Evolutionary conservation across 1,140 invertebrate genomes (phyloP).

Genomic region (Bombus ignitus): DNA sequence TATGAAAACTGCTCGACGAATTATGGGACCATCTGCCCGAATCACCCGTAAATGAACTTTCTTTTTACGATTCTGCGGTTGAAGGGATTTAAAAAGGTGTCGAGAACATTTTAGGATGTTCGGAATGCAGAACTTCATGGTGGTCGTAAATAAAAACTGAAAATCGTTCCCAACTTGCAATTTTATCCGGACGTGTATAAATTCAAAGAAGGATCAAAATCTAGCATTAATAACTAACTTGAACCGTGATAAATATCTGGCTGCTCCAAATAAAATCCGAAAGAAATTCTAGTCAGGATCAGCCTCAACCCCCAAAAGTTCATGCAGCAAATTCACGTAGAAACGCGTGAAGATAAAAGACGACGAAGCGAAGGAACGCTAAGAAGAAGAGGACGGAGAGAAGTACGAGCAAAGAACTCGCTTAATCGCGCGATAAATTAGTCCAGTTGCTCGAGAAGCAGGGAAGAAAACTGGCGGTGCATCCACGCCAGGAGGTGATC

Average conservation of each 20-base stretch:
- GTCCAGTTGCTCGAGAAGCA: not conserved
- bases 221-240: not conserved
- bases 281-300: not conserved
- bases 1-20: slow-evolving; percentile 24
- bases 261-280: not conserved
- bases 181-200: no score
- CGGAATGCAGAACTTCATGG: no score
- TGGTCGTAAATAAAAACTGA: no score
- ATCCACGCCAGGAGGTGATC: not conserved
- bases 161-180: no score
- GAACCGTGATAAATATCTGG: not conserved
- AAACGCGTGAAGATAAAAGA: not conserved
- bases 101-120: not conserved
- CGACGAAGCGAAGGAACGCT: not conserved
- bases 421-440: slow-evolving; percentile 42
- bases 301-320: not conserved
- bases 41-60: not conserved
- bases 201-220: not conserved
- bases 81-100: not conserved
- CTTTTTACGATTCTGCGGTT: not conserved
- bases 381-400: not conserved
- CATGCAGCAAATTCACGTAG: not conserved
- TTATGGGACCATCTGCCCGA: not conserved
- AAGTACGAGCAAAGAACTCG: slow-evolving; percentile 10
- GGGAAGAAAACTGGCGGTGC: slow-evolving; percentile 2